phyloP scores from a whole-genome alignment of 30 jellyfish, hydroid and myxozoan genomes.

The Sanderia malayensis region DNA sequence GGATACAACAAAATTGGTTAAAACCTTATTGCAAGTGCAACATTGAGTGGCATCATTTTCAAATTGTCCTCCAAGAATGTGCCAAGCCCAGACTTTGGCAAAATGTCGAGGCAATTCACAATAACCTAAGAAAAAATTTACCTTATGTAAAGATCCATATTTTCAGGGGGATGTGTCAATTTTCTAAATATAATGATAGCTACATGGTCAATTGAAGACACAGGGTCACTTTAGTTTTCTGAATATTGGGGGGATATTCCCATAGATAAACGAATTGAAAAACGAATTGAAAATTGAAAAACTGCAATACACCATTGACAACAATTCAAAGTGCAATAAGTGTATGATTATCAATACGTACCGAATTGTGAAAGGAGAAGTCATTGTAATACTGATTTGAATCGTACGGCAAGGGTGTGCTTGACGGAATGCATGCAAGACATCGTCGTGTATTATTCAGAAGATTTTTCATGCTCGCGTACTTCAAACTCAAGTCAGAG shows the following conservation, averaged over 20 bases:
- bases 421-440: constrained; percentile 52
- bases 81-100: constrained; percentile 22
- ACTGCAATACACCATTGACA: no score
- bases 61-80: constrained; percentile 9
- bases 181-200: no score
- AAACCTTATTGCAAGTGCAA: not conserved
- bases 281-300: no score
- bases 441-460: constrained; percentile 52
- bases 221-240: no score
- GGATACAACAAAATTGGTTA: no score
- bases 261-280: no score
- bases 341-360: no score
- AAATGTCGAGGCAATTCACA: constrained; percentile 21
- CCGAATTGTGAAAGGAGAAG: constrained; percentile 70
- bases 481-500: not conserved
- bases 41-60: constrained; percentile 55
- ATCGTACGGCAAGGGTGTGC: constrained; percentile 33
- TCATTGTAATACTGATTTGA: constrained; percentile 50
- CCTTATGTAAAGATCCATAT: no score
- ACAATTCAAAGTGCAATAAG: no score
- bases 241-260: no score
- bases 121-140: constrained; percentile 5
- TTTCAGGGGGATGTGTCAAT: no score
- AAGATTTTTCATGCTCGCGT: constrained; percentile 1
- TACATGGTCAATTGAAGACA: no score